Conservation (phyloP, 2,797 vertebrate species). For the Lutjanus campechanus region DNA sequence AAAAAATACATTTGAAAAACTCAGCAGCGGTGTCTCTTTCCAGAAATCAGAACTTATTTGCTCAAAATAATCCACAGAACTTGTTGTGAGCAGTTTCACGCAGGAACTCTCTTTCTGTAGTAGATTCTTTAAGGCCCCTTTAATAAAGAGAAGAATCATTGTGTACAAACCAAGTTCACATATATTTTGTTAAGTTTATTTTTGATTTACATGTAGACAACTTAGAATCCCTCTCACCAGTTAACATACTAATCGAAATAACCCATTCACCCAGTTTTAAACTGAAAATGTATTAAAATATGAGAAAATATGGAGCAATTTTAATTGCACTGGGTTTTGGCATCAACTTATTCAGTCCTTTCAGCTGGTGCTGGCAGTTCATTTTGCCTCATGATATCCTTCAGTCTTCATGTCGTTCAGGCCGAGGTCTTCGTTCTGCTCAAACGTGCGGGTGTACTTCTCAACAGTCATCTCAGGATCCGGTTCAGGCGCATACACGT, state of each 20-base stretch:
- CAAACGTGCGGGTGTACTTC: slow-evolving; percentile 88
- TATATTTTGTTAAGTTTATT: background rate
- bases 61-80: too few relatives aligned
- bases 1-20: too few relatives aligned
- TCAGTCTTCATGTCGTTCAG: slow-evolving; percentile 98
- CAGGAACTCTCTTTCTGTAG: too few relatives aligned
- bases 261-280: slow-evolving; percentile 29
- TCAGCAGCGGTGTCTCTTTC: too few relatives aligned
- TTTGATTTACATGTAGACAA: slow-evolving; percentile 38
- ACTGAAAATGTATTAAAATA: slow-evolving; percentile 44
- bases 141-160: background rate
- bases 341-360: slow-evolving; percentile 4
- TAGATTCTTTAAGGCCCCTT: too few relatives aligned
- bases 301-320: slow-evolving; percentile 25
- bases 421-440: slow-evolving; percentile 96
- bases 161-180: slow-evolving; percentile 6
- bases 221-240: slow-evolving; percentile 32
- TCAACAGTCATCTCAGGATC: slow-evolving; percentile 92
- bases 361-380: slow-evolving; percentile 1
- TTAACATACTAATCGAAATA: slow-evolving; percentile 3
- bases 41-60: too few relatives aligned
- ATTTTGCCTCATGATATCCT: slow-evolving; percentile 81
- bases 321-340: slow-evolving; percentile 13
- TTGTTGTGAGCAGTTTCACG: too few relatives aligned
- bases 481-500: slow-evolving; percentile 93